Percentiles rank a stretch among this genome's conserved stretches.
Conservation (phyloP, 2,888 invertebrate genomes). For the Auanema freiburgensis region DNA sequence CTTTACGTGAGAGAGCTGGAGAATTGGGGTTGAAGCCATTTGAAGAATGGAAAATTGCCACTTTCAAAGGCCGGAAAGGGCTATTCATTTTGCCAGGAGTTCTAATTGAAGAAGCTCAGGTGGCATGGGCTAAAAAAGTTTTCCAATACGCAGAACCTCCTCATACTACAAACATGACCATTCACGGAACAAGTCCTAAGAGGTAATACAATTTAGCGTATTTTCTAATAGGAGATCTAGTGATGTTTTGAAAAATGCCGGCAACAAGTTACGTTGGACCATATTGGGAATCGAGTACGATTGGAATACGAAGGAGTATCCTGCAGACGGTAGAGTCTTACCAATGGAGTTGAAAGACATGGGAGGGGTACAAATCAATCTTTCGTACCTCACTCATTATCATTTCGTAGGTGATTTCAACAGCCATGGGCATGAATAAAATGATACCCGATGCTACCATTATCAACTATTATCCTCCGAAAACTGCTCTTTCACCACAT, state of each 20-base stretch:
- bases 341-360: conserved; percentile 54
- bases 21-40: conserved; percentile 12
- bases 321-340: conserved; percentile 40
- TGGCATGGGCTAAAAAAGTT: conserved; percentile 65
- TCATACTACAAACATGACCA: conserved; percentile 66
- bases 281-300: conserved; percentile 97
- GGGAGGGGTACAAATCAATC: conserved; percentile 21
- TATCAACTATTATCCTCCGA: conserved; percentile 90
- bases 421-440: conserved; percentile 63
- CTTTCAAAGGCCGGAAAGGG: conserved; percentile 11
- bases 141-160: conserved; percentile 65
- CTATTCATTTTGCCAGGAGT: conserved; percentile 16
- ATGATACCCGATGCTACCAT: conserved; percentile 89
- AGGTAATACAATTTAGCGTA: conserved; percentile 11
- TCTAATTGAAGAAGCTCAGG: conserved; percentile 18
- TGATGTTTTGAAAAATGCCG: conserved; percentile 29
- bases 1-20: neutral
- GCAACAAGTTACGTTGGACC: conserved; percentile 80
- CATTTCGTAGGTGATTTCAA: conserved; percentile 69
- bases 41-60: conserved; percentile 13
- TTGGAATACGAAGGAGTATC: conserved; percentile 87
- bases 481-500: conserved; percentile 88
- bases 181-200: conserved; percentile 51
- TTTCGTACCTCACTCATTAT: neutral
- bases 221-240: conserved; percentile 15